A percentile compares a stretch with the other conserved stretches of the same genome.
These are phyloP conservation scores for Notiomystis cincta DNA, from an alignment of 2,113 vertebrate genomes.

Conservation along the genomic window DNA sequence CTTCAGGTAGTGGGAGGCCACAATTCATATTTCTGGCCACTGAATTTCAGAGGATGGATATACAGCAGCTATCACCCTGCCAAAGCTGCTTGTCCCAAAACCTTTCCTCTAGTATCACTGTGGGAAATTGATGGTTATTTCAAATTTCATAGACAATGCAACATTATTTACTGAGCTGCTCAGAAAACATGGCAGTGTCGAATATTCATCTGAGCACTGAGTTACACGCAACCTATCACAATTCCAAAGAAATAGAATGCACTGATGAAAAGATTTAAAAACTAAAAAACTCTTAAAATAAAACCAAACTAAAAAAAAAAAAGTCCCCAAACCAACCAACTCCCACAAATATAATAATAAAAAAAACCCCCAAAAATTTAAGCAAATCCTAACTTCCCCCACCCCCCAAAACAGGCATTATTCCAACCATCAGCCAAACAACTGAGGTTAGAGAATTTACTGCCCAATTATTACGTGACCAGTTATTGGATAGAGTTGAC, in stretches of 20 bases:
- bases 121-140: neutral
- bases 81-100: neutral
- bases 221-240: neutral
- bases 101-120: neutral
- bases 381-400: neutral
- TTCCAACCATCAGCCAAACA: neutral
- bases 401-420: neutral
- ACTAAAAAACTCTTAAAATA: neutral
- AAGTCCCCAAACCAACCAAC: neutral
- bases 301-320: neutral
- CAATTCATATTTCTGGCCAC: neutral
- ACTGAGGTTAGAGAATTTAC: constrained; percentile 15
- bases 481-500: constrained; percentile 24
- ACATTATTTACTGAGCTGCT: neutral
- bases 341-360: neutral
- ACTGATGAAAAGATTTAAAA: neutral
- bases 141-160: neutral
- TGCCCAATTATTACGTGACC: constrained; percentile 14
- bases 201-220: neutral
- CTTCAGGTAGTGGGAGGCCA: neutral
- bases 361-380: neutral
- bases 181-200: neutral
- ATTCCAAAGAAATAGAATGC: neutral
- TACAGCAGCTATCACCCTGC: neutral
- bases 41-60: neutral